phyloP scores from a whole-genome alignment of 2,888 invertebrate species.

The Amphipoea oculea region DNA sequence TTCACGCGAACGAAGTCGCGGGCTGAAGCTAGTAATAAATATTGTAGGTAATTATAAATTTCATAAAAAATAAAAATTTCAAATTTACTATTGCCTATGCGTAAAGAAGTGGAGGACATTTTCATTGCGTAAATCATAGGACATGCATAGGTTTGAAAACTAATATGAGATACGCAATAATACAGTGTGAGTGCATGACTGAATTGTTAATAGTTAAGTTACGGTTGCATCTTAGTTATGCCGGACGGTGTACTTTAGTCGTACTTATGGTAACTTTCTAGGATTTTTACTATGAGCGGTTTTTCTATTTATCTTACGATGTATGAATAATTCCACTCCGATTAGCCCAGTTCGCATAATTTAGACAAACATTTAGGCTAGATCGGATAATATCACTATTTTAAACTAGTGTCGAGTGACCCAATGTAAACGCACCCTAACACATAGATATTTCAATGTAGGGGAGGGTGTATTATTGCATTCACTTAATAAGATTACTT shows the following conservation, averaged over 20 bases:
- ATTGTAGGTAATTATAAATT: no score
- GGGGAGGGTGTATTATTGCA: constrained; percentile 58
- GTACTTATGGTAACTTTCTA: no score
- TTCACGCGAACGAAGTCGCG: no score
- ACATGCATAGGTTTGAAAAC: constrained; percentile 11
- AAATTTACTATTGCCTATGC: not conserved
- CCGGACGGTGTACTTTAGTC: no score
- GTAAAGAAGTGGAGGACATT: not conserved
- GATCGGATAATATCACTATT: not conserved
- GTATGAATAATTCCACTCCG: no score
- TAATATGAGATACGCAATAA: constrained; percentile 4
- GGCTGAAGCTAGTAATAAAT: no score
- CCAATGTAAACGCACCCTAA: constrained; percentile 32
- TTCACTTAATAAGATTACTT: constrained; percentile 61
- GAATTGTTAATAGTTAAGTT: not conserved
- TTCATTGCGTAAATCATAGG: not conserved
- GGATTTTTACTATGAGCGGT: no score
- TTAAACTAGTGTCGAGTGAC: not conserved
- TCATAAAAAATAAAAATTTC: no score
- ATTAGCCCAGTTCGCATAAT: not conserved
- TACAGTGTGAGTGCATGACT: not conserved
- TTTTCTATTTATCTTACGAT: no score
- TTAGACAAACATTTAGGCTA: not conserved
- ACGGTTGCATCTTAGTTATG: not conserved
- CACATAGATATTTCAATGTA: constrained; percentile 38